Conservation (phyloP, 2,888 invertebrate species). For the Scaptomyza reducta region DNA sequence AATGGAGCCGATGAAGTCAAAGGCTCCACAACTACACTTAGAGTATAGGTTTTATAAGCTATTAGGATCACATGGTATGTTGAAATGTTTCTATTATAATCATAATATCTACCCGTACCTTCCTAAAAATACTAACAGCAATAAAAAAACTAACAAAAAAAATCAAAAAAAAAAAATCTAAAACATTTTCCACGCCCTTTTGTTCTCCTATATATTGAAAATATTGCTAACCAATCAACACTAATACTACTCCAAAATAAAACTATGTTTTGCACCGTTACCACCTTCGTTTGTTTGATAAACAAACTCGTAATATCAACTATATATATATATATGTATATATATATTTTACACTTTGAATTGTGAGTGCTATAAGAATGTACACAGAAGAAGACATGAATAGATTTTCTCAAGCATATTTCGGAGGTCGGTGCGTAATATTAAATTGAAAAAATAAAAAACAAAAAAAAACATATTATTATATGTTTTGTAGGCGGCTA, state of each 20-base stretch:
- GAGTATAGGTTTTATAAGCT: slow-evolving; percentile 99
- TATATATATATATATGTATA: slow-evolving; percentile 18
- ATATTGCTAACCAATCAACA: slow-evolving; percentile 46
- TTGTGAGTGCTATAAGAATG: slow-evolving; percentile 38
- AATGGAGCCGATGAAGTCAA: slow-evolving; percentile 99
- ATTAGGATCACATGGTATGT: slow-evolving; percentile 97
- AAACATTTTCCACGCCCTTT: slow-evolving; percentile 33
- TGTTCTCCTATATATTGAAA: slow-evolving; percentile 30
- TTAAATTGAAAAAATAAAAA: slow-evolving; percentile 15
- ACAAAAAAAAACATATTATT: slow-evolving; percentile 1
- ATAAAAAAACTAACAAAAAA: slow-evolving; percentile 23
- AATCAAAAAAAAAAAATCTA: slow-evolving; percentile 6
- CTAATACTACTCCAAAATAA: slow-evolving; percentile 38
- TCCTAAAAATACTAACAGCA: slow-evolving; percentile 33
- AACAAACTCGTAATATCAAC: slow-evolving; percentile 38
- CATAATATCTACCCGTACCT: slow-evolving; percentile 1
- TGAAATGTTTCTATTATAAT: slow-evolving; percentile 34
- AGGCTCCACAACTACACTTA: slow-evolving; percentile 99
- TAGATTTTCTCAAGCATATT: slow-evolving; percentile 84
- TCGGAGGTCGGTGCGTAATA: slow-evolving; percentile 82
- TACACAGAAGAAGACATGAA: slow-evolving; percentile 65
- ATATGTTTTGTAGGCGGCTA: slow-evolving; percentile 32
- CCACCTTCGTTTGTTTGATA: slow-evolving; percentile 72
- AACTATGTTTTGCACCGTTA: slow-evolving; percentile 80
- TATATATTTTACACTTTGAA: slow-evolving; percentile 28